A percentile compares a stretch with the other conserved stretches of the same genome.
phyloP scores from a whole-genome alignment of 2,888 invertebrate species.

The Tetranychus piercei region DNA sequence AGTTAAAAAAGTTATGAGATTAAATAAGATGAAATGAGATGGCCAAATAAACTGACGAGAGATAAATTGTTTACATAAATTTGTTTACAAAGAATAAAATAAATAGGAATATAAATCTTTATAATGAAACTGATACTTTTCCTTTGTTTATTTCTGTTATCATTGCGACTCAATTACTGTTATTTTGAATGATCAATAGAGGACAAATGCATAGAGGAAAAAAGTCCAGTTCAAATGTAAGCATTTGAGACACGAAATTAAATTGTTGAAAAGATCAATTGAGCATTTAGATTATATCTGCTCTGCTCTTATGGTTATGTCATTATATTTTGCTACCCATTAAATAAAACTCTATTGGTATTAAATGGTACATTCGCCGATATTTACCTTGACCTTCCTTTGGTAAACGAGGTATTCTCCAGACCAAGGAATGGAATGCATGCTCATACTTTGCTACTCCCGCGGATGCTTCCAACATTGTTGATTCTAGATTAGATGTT shows the following conservation, averaged over 20 bases:
- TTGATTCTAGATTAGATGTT: conserved; percentile 65
- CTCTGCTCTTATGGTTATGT: not conserved
- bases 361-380: not conserved
- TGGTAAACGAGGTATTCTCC: conserved; percentile 90
- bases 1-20: not conserved
- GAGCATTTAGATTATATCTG: not conserved
- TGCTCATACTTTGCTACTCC: conserved; percentile 97
- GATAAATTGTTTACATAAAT: no score
- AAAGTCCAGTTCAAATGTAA: no score
- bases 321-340: not conserved
- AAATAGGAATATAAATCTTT: no score
- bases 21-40: not conserved
- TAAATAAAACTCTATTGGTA: no score
- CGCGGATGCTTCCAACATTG: conserved; percentile 77
- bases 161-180: no score
- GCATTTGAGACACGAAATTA: no score
- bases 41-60: no score
- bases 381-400: conserved; percentile 86
- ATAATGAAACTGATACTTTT: no score
- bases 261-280: not conserved
- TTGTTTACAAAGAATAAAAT: no score
- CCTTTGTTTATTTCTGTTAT: no score
- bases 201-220: no score
- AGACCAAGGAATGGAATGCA: conserved; percentile 87
- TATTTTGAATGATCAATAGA: no score